These are phyloP conservation scores for Halcyon chelicuti DNA, from an alignment of 2,797 vertebrate species.

Conservation along the genomic window DNA sequence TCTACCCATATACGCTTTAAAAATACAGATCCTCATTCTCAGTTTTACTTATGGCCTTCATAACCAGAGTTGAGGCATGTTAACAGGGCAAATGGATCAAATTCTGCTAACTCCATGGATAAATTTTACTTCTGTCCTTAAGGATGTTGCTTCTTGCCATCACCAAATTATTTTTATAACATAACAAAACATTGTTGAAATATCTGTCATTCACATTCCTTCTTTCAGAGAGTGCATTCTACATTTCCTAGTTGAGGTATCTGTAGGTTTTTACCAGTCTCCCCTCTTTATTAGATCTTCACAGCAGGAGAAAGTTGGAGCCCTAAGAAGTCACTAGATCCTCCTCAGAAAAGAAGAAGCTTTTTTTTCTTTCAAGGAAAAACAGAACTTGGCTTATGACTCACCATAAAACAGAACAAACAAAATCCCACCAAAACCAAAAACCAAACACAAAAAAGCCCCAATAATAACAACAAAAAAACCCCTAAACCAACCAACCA, in stretches of 20 bases:
- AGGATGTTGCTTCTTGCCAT: not conserved
- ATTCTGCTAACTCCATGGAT: not conserved
- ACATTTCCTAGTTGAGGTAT: not conserved
- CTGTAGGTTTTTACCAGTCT: not conserved
- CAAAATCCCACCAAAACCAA: not conserved
- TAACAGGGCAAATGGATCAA: not conserved
- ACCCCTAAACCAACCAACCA: not conserved
- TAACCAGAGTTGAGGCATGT: not conserved
- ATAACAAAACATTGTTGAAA: not conserved
- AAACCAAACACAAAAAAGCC: not conserved
- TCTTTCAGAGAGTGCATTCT: not conserved
- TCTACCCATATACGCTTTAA: not conserved
- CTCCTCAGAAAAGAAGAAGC: not conserved
- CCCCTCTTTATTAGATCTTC: not conserved
- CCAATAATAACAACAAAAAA: no score
- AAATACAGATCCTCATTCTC: not conserved
- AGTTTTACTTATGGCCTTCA: not conserved
- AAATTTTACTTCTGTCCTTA: not conserved
- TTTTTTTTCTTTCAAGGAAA: not conserved
- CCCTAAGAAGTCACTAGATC: not conserved
- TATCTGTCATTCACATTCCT: not conserved
- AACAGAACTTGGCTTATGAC: not conserved
- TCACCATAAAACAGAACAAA: not conserved
- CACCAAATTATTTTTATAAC: not conserved
- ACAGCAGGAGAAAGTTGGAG: not conserved